A percentile compares a stretch with the other conserved stretches of the same genome.
phyloP scores from a whole-genome alignment of 53 echinoderm and acorn worm genomes.

The Paelopatides confundens region DNA sequence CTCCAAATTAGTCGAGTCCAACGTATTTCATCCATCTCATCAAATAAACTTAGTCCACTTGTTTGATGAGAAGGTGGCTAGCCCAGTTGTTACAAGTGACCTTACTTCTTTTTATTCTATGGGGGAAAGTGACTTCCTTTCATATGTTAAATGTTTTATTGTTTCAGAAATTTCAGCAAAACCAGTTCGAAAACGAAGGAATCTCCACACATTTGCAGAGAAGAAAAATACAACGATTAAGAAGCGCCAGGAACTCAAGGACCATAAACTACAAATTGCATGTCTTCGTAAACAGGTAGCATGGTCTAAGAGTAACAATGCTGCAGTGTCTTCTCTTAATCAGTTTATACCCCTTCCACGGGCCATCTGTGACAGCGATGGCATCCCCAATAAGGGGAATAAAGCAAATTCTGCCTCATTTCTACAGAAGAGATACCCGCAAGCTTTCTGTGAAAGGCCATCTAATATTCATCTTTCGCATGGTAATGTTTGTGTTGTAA shows the following conservation, averaged over 20 bases:
- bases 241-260: slow-evolving; percentile 9
- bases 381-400: slow-evolving; percentile 26
- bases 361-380: slow-evolving; percentile 36
- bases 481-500: slow-evolving; percentile 30
- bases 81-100: neutral
- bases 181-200: slow-evolving; percentile 13
- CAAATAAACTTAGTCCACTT: neutral
- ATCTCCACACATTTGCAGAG: slow-evolving; percentile 17
- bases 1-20: neutral
- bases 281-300: slow-evolving; percentile 31
- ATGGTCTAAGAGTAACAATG: slow-evolving; percentile 1
- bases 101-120: slow-evolving; percentile 9
- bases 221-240: neutral
- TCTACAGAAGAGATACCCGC: slow-evolving; percentile 1
- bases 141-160: slow-evolving; percentile 12
- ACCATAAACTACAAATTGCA: slow-evolving; percentile 15
- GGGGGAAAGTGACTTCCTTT: neutral
- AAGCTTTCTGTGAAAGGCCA: slow-evolving; percentile 11
- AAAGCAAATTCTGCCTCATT: slow-evolving; percentile 16
- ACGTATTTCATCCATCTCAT: neutral
- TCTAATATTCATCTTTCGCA: neutral
- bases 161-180: neutral
- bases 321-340: slow-evolving; percentile 9
- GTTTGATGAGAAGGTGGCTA: slow-evolving; percentile 30
- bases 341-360: slow-evolving; percentile 19